phyloP scores from a whole-genome alignment of 1,140 invertebrate species.

The Oryzaephilus surinamensis region DNA sequence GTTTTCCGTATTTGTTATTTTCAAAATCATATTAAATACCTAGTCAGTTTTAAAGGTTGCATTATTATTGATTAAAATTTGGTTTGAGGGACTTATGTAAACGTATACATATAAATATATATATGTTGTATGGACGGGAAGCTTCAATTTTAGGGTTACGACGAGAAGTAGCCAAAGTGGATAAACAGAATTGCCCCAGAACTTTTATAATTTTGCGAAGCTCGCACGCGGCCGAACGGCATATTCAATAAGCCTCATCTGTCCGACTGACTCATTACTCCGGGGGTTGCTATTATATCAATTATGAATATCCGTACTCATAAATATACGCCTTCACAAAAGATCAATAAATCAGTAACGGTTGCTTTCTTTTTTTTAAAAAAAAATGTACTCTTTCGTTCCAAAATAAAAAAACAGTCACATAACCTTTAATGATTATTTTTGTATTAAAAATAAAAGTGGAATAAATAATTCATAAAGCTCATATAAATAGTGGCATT shows the following conservation, averaged over 20 bases:
- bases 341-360: too few relatives aligned
- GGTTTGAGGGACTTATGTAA: conserved; percentile 2
- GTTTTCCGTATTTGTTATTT: too few relatives aligned
- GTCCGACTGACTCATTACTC: conserved; percentile 25
- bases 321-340: too few relatives aligned
- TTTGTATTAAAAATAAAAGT: not conserved
- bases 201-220: conserved; percentile 16
- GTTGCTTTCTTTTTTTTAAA: too few relatives aligned
- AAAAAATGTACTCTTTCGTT: too few relatives aligned
- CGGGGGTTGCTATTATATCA: conserved; percentile 22
- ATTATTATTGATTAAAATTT: too few relatives aligned
- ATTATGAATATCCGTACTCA: conserved; percentile 19
- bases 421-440: not conserved
- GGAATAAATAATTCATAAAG: conserved; percentile 14
- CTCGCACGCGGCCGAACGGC: conserved; percentile 10
- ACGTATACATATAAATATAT: conserved; percentile 2
- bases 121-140: too few relatives aligned
- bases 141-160: conserved; percentile 4
- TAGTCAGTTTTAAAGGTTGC: too few relatives aligned
- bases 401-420: too few relatives aligned
- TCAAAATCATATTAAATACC: too few relatives aligned
- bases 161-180: conserved; percentile 16
- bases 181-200: conserved; percentile 17
- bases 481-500: conserved; percentile 15
- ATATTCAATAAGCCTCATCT: conserved; percentile 16